phyloP scores from a whole-genome alignment of 1,140 invertebrate genomes.

The Brachionus paranguensis region DNA sequence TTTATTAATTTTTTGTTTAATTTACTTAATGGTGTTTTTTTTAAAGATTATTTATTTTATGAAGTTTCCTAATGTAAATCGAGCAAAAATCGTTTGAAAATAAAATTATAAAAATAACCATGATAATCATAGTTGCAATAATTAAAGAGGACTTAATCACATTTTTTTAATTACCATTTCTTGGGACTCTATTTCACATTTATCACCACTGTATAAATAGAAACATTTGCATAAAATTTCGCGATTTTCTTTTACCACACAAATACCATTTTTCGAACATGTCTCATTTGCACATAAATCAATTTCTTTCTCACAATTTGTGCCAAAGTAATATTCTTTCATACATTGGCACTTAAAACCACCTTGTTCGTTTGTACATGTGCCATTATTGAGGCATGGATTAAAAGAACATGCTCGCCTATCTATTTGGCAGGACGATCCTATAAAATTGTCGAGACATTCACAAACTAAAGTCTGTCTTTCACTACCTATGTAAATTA shows the following conservation, averaged over 20 bases:
- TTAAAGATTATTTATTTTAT: not conserved
- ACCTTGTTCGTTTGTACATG: not conserved
- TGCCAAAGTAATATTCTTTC: not conserved
- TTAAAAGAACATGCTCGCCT: slow-evolving; percentile 31
- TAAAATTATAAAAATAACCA: not conserved
- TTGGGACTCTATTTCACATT: not conserved
- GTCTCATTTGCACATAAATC: slow-evolving; percentile 7
- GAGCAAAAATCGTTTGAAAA: not conserved
- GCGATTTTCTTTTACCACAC: not conserved
- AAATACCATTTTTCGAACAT: not conserved
- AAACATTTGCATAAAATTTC: not conserved
- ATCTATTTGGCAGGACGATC: not conserved
- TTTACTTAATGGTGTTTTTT: not conserved
- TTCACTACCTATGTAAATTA: too few relatives aligned
- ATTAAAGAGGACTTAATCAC: not conserved
- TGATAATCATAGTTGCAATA: not conserved
- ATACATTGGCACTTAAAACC: not conserved
- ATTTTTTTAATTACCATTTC: not conserved
- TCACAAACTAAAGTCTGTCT: slow-evolving; percentile 43
- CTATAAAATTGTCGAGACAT: slow-evolving; percentile 43
- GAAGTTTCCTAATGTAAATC: not conserved
- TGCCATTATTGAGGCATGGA: slow-evolving; percentile 40
- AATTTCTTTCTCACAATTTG: not conserved
- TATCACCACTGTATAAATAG: not conserved
- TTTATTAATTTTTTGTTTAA: too few relatives aligned